Evolutionary conservation across 2,888 invertebrate genomes (phyloP).

Genomic region (Eupithecia centaureata): DNA sequence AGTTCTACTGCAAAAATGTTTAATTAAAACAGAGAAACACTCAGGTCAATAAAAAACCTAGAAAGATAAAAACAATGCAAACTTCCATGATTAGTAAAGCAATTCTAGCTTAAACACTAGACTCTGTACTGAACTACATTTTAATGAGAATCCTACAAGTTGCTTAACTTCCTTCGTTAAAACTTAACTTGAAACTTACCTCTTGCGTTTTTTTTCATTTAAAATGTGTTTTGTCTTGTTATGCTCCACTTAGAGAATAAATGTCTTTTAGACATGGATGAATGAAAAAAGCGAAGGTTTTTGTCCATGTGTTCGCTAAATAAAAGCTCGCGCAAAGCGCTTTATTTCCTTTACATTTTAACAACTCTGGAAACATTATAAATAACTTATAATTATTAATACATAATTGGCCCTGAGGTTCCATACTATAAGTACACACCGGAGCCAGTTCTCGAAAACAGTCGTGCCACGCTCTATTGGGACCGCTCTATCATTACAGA

Average conservation of each 20-base stretch:
- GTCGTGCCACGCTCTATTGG: too few relatives aligned
- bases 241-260: not conserved
- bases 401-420: too few relatives aligned
- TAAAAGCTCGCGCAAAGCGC: too few relatives aligned
- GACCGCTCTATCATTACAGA: too few relatives aligned
- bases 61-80: constrained; percentile 11
- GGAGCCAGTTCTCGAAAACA: too few relatives aligned
- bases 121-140: constrained; percentile 13
- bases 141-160: constrained; percentile 26
- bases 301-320: too few relatives aligned
- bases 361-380: too few relatives aligned
- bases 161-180: constrained; percentile 27
- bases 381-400: too few relatives aligned
- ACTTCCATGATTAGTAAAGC: constrained; percentile 20
- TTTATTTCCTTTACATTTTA: too few relatives aligned
- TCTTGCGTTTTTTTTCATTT: not conserved
- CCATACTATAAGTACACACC: too few relatives aligned
- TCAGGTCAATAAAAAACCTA: constrained; percentile 9
- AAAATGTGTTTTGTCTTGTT: not conserved
- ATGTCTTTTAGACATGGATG: too few relatives aligned
- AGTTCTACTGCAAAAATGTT: not conserved
- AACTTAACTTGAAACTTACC: constrained; percentile 16
- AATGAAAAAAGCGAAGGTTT: not conserved
- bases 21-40: constrained; percentile 1
- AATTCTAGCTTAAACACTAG: constrained; percentile 16